Evolutionary conservation across 2,888 invertebrate species (phyloP).

Genomic region (Oligia latruncula): DNA sequence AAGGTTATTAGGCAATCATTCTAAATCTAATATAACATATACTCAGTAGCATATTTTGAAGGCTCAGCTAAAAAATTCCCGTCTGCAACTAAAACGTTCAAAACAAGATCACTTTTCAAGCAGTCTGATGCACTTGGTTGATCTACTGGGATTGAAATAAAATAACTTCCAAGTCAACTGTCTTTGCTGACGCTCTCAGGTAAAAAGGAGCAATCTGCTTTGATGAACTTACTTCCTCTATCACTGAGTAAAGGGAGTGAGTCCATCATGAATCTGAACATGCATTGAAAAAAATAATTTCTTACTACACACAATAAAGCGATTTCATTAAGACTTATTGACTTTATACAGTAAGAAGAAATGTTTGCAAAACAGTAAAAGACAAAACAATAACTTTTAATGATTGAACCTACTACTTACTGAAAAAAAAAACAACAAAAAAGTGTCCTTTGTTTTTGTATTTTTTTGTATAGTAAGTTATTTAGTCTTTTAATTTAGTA

Average conservation of each 20-base stretch:
- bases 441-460: no score
- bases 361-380: no score
- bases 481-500: no score
- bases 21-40: neutral
- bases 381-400: no score
- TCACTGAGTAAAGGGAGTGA: neutral
- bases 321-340: no score
- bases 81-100: neutral
- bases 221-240: neutral
- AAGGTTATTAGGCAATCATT: neutral
- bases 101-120: neutral
- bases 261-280: neutral
- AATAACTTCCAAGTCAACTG: neutral
- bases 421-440: no score
- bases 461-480: no score
- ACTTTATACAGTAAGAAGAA: no score
- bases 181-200: neutral
- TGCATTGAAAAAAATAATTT: no score
- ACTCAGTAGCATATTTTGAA: neutral
- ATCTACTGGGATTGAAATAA: neutral
- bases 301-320: no score
- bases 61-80: neutral
- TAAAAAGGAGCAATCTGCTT: neutral
- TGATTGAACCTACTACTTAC: no score
- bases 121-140: neutral